These are phyloP conservation scores for Cyclina sinensis DNA, from an alignment of 1,140 invertebrate genomes.

Conservation along the genomic window DNA sequence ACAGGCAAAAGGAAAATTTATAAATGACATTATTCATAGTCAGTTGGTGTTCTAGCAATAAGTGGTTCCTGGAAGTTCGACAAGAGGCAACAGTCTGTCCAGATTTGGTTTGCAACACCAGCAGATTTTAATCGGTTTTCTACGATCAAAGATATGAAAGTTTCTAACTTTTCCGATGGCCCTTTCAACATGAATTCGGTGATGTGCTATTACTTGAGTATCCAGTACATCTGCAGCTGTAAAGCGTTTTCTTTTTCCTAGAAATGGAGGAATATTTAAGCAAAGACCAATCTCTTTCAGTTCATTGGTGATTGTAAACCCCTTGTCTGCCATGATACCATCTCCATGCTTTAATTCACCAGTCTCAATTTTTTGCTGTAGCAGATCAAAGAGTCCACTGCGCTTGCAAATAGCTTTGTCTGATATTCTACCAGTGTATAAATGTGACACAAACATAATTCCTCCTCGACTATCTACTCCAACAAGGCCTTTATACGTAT, in stretches of 20 bases:
- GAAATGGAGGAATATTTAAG: slow-evolving; percentile 27
- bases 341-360: neutral
- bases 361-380: neutral
- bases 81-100: slow-evolving; percentile 28
- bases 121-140: slow-evolving; percentile 26
- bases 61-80: slow-evolving; percentile 27
- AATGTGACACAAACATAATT: neutral
- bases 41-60: neutral
- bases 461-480: neutral
- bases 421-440: slow-evolving; percentile 6
- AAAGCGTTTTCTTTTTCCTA: slow-evolving; percentile 31
- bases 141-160: slow-evolving; percentile 12
- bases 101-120: neutral
- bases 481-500: neutral
- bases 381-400: slow-evolving; percentile 23
- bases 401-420: slow-evolving; percentile 1
- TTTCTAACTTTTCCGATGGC: slow-evolving; percentile 19
- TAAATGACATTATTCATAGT: neutral
- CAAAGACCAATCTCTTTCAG: neutral
- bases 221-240: slow-evolving; percentile 8
- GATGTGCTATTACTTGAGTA: slow-evolving; percentile 15
- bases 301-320: slow-evolving; percentile 25
- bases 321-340: neutral
- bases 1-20: neutral
- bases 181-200: slow-evolving; percentile 1